phyloP scores from a whole-genome alignment of 2,113 vertebrate genomes.

The Pipra filicauda region DNA sequence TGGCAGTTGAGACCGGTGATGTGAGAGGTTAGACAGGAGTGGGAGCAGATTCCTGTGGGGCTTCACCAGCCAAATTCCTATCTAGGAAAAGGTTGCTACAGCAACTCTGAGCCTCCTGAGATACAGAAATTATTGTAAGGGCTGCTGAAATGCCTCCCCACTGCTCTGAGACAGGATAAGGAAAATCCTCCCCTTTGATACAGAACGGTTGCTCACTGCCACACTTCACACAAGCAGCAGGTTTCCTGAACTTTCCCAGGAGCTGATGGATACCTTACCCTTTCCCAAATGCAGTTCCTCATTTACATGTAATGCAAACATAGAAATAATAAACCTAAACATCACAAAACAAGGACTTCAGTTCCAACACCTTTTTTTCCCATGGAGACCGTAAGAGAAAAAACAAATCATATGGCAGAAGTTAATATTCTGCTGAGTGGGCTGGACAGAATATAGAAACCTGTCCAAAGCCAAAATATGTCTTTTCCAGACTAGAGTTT shows the following conservation, averaged over 20 bases:
- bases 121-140: conserved; percentile 38
- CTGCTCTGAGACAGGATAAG: neutral
- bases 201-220: neutral
- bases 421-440: conserved; percentile 15
- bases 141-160: conserved; percentile 21
- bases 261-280: neutral
- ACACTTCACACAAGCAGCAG: neutral
- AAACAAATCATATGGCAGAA: conserved; percentile 10
- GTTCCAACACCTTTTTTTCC: neutral
- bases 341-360: neutral
- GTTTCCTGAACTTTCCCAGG: neutral
- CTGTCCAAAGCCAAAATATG: neutral
- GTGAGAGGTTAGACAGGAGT: conserved; percentile 47
- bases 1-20: conserved; percentile 33
- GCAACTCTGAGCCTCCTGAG: conserved; percentile 48
- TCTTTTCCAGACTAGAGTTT: neutral
- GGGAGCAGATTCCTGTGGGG: conserved; percentile 53
- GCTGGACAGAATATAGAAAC: conserved; percentile 19
- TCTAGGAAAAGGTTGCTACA: conserved; percentile 60
- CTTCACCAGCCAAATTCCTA: conserved; percentile 61
- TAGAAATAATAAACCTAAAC: neutral
- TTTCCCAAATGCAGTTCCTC: neutral
- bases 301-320: neutral
- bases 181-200: conserved; percentile 9
- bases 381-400: neutral